Evolutionary conservation across 2,113 vertebrate species (phyloP).

Genomic region (Centrocercus urophasianus): DNA sequence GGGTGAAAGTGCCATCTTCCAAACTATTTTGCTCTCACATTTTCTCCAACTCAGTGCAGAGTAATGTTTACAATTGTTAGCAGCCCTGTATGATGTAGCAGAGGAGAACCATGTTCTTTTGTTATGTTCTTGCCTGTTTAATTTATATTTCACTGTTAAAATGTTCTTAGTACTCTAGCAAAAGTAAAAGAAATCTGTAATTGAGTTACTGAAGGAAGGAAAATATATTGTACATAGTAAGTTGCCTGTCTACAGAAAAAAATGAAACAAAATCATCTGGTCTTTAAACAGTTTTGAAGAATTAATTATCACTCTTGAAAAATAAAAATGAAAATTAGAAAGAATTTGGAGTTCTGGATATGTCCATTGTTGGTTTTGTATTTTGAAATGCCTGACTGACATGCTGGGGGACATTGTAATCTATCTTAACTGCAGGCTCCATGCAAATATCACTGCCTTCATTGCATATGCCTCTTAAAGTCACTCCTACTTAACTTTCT

Average conservation of each 20-base stretch:
- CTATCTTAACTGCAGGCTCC: not conserved
- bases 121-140: not conserved
- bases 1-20: not conserved
- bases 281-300: not conserved
- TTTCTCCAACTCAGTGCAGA: not conserved
- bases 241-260: not conserved
- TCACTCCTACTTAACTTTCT: not conserved
- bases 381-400: not conserved
- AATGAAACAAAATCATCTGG: not conserved
- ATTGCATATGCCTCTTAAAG: not conserved
- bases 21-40: not conserved
- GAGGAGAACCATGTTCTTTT: not conserved
- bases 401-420: not conserved
- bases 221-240: not conserved
- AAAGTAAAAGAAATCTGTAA: constrained; percentile 11
- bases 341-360: not conserved
- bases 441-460: not conserved
- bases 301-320: not conserved
- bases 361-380: not conserved
- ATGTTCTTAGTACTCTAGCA: not conserved
- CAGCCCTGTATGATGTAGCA: not conserved
- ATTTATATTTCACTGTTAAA: not conserved
- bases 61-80: not conserved
- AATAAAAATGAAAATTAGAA: not conserved
- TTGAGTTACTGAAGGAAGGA: not conserved